Base-by-base conservation (phyloP, 1,140 invertebrate genomes). In the Acarapis woodi region DNA sequence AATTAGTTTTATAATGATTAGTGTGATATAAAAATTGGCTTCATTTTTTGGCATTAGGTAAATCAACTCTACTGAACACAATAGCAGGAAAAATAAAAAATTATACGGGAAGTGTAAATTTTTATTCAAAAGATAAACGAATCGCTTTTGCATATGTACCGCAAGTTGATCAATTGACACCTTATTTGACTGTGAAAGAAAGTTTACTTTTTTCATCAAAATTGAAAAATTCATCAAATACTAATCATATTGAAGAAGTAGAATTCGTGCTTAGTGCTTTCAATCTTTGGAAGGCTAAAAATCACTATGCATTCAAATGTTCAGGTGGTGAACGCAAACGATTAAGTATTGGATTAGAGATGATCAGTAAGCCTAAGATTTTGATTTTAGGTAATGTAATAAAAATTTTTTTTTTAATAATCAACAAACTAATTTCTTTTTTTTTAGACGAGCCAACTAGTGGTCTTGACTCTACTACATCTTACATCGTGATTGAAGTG, bases 391-490 rank as follows among this genome's bases (percentile, higher is more conserved):
- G 74, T 37, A 90, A 90, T 54, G 63, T 83, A 34, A 56, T 93
- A 29, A 82, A 82, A 2, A 85, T 93, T 46, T 82, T 83, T n/a
- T 57, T 88, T 36, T 83, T 93, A 57, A 57, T 94, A 32, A 67
- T 93, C 38, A 90, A 82, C 55, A 93, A 90, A 59, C 85, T 85
- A 9, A 79, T 80, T 25, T 70, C 90, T 15, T 82, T 94, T 72
- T 88, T 88, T 56, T 87, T 90, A 51, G 85, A 94, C 19, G 22
- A 43, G 25, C 20, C 16, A 32, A 37, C 19, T 26, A 47, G 24
- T 43, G 31, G 25, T 30, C 41, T 41, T n/a, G 36, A 43, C 34
- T 30, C n/a, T 44, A 40, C 22, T 29, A 34, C 14, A 31, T 48
- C 77, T 9, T 70, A 71, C 39, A 76, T 80, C 43, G 78, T 77